These are phyloP conservation scores for Philopotamus ludificatus DNA, from an alignment of 1,140 invertebrate genomes.

Conservation along the genomic window DNA sequence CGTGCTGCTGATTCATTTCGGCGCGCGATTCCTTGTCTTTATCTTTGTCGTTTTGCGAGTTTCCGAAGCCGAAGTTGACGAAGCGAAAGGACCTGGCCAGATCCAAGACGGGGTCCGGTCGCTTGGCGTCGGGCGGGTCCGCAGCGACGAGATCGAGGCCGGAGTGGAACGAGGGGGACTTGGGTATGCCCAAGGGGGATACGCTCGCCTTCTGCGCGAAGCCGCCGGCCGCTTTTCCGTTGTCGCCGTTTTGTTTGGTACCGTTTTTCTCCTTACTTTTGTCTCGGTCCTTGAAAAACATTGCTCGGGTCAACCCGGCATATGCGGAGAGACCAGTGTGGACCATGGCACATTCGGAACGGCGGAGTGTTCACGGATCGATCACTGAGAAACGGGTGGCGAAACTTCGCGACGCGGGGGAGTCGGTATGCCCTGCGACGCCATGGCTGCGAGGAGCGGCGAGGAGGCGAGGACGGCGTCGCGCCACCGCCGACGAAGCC, in stretches of 20 bases:
- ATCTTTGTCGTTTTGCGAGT: slow-evolving; percentile 51
- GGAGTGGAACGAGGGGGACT: slow-evolving; percentile 82
- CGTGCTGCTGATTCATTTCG: slow-evolving; percentile 20
- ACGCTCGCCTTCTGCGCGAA: slow-evolving; percentile 56
- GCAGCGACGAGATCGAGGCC: slow-evolving; percentile 73
- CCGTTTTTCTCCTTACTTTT: slow-evolving; percentile 36
- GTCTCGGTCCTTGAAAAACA: slow-evolving; percentile 46
- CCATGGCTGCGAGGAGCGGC: background rate
- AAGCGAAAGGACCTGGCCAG: slow-evolving; percentile 54
- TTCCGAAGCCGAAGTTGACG: slow-evolving; percentile 43
- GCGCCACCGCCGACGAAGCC: background rate
- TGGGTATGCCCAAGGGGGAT: slow-evolving; percentile 69
- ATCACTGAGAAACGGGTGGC: slow-evolving; percentile 7
- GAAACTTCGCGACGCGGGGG: background rate
- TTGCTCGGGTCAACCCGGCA: slow-evolving; percentile 51
- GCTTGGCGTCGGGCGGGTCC: slow-evolving; percentile 47
- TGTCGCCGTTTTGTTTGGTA: background rate
- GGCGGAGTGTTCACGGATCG: slow-evolving; percentile 32
- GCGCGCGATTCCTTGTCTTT: slow-evolving; percentile 43
- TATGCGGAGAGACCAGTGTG: slow-evolving; percentile 51
- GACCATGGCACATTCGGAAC: slow-evolving; percentile 55
- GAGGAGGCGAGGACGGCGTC: background rate
- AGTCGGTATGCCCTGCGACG: background rate
- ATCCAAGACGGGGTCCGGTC: slow-evolving; percentile 53
- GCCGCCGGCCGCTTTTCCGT: slow-evolving; percentile 49